Percentiles rank a stretch among this genome's conserved stretches.
Conservation (phyloP, 2,113 vertebrate genomes). For the Misgurnus anguillicaudatus region DNA sequence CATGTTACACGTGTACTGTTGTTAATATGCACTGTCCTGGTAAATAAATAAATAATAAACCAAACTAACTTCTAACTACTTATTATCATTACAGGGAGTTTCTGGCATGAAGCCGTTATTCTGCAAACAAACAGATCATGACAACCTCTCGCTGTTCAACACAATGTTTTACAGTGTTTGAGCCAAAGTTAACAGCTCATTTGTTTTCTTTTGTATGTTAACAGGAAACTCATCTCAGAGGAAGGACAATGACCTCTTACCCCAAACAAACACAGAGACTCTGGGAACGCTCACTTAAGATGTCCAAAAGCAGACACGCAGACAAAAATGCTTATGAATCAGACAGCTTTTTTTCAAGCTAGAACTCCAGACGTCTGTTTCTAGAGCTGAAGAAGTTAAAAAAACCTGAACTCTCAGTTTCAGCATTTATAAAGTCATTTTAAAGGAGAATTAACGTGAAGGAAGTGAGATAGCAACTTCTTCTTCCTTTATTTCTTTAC, state of each 20-base stretch:
- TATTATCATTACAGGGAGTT: no score
- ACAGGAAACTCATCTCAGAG: constrained; percentile 26
- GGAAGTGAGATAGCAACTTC: background rate
- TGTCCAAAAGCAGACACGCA: background rate
- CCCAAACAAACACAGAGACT: constrained; percentile 1
- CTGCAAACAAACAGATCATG: background rate
- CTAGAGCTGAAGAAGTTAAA: constrained; percentile 4
- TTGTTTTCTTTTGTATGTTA: constrained; percentile 11
- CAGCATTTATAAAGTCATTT: background rate
- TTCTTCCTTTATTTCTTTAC: no score
- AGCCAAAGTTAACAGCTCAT: constrained; percentile 13
- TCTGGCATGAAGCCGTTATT: no score
- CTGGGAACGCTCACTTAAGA: background rate
- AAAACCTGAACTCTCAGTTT: background rate
- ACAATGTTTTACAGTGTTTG: background rate
- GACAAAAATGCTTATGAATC: constrained; percentile 18
- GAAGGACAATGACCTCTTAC: constrained; percentile 10
- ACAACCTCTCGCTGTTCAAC: background rate
- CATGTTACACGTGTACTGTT: no score
- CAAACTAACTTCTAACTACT: no score
- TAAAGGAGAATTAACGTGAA: background rate
- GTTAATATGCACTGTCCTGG: no score
- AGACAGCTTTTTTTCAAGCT: background rate
- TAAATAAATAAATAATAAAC: no score
- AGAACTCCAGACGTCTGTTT: background rate